These are phyloP conservation scores for Homarus gammarus DNA, from an alignment of 2,888 invertebrate genomes.

Conservation along the genomic window DNA sequence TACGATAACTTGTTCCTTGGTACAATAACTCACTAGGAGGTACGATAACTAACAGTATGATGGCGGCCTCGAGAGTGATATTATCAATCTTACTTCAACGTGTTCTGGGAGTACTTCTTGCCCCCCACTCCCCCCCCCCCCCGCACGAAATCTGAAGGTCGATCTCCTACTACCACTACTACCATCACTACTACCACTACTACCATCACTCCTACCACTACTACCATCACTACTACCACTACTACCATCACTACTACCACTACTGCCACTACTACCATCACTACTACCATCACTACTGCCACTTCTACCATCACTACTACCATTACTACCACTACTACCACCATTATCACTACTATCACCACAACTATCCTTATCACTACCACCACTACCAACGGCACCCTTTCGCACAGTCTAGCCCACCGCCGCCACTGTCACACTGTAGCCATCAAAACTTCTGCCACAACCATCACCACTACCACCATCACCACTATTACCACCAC, in stretches of 20 bases:
- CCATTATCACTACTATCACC: conserved; percentile 19
- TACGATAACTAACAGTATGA: not conserved
- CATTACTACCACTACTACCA: conserved; percentile 11
- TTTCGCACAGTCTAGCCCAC: not conserved
- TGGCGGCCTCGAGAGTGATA: not conserved
- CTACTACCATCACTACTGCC: not conserved
- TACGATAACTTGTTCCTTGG: no score
- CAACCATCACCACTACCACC: not conserved
- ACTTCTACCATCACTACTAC: not conserved
- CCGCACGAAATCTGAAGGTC: no score
- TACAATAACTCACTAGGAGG: no score
- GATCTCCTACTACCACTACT: not conserved
- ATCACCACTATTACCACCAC: not conserved
- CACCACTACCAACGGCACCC: not conserved
- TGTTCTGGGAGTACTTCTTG: not conserved
- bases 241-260: not conserved
- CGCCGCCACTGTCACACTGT: no score
- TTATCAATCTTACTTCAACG: not conserved
- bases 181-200: not conserved
- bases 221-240: not conserved
- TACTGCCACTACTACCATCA: not conserved
- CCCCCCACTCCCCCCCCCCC: not conserved
- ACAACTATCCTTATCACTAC: not conserved
- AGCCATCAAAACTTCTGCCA: no score
- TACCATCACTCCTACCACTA: not conserved